Evolutionary conservation across 1,140 invertebrate genomes (phyloP).

Genomic region (Helicoverpa armigera): DNA sequence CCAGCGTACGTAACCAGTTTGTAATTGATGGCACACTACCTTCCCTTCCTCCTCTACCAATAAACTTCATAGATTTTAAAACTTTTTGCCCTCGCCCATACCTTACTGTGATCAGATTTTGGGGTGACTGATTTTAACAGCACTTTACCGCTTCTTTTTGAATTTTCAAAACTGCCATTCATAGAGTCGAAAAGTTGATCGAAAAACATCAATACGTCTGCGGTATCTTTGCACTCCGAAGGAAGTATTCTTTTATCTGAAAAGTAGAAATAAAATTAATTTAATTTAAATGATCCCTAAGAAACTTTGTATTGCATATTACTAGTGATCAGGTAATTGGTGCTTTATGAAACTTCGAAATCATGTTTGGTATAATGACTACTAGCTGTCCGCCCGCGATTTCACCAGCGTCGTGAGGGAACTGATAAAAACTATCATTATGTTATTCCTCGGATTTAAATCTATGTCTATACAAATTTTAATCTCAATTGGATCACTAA

Average conservation of each 20-base stretch:
- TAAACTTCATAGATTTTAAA: neutral
- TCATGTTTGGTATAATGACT: too few relatives aligned
- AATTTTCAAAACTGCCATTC: neutral
- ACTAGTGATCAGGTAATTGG: too few relatives aligned
- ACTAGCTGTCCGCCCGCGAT: too few relatives aligned
- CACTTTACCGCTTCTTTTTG: neutral
- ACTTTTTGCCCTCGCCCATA: neutral
- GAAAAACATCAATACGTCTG: neutral
- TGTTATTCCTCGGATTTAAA: too few relatives aligned
- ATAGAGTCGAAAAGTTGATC: neutral
- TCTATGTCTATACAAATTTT: too few relatives aligned
- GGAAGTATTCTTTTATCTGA: neutral
- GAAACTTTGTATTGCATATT: too few relatives aligned
- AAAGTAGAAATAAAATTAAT: neutral
- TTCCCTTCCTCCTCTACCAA: neutral
- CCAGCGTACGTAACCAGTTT: neutral
- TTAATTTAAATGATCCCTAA: neutral
- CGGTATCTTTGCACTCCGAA: neutral
- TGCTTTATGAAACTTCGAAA: too few relatives aligned
- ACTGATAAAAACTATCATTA: too few relatives aligned
- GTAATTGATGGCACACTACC: neutral
- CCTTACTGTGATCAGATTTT: neutral
- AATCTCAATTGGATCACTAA: too few relatives aligned
- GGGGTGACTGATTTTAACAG: neutral
- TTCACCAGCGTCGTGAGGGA: too few relatives aligned